Conservation (phyloP, 2,113 vertebrate genomes). For the Elephas maximus region DNA sequence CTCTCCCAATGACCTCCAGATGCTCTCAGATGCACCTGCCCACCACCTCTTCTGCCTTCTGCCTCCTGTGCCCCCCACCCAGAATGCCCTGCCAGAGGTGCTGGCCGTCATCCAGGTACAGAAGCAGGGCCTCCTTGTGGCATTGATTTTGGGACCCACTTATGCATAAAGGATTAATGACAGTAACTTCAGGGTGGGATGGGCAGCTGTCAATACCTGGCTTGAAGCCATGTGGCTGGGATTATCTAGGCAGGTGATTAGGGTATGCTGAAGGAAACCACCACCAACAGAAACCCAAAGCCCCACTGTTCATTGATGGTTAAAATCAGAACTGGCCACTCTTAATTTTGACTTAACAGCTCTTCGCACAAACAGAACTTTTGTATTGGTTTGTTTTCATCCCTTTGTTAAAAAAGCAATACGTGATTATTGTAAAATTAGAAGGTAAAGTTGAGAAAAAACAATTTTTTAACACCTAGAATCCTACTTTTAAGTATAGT, state of each 20-base stretch:
- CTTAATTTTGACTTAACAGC: neutral
- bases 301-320: neutral
- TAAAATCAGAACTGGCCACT: neutral
- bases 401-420: neutral
- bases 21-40: conserved; percentile 98
- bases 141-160: neutral
- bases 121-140: neutral
- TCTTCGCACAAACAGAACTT: neutral
- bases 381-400: neutral
- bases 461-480: neutral
- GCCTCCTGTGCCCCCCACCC: conserved; percentile 96
- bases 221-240: neutral
- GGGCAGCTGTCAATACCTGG: neutral
- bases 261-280: neutral
- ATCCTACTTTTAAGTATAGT: neutral
- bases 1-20: conserved; percentile 98
- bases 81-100: conserved; percentile 97
- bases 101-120: conserved; percentile 97
- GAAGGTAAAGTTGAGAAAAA: neutral
- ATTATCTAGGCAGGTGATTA: rapidly evolving
- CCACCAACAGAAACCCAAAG: rapidly evolving
- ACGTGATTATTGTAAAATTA: neutral
- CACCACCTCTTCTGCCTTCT: conserved; percentile 99
- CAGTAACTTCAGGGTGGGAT: rapidly evolving
- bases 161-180: neutral